phyloP scores from a whole-genome alignment of 2,113 vertebrate species.

The Sminthopsis crassicaudata region DNA sequence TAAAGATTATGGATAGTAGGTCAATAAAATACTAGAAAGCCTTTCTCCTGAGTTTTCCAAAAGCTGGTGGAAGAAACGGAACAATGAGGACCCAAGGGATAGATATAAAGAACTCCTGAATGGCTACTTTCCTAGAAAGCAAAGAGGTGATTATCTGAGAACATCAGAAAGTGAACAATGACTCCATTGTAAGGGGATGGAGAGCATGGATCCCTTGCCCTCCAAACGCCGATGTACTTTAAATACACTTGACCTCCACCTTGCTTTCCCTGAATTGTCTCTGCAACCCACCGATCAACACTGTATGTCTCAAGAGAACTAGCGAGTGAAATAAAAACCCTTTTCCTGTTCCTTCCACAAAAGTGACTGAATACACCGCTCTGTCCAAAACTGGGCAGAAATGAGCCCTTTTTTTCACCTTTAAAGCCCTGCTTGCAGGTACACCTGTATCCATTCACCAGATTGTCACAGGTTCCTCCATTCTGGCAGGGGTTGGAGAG shows the following conservation, averaged over 20 bases:
- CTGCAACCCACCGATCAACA: background rate
- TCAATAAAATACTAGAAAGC: background rate
- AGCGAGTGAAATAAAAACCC: background rate
- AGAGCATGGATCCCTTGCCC: background rate
- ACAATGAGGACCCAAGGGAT: background rate
- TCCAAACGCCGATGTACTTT: background rate
- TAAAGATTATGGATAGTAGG: background rate
- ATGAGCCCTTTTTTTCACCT: conserved; percentile 82
- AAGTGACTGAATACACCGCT: background rate
- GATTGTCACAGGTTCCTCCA: conserved; percentile 89
- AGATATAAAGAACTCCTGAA: background rate
- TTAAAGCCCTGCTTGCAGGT: conserved; percentile 90
- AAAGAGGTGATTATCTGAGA: background rate
- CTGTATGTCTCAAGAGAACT: background rate
- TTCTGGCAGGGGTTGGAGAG: conserved; percentile 91
- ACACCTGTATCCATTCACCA: conserved; percentile 91
- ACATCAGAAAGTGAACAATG: background rate
- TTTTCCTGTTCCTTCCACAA: background rate
- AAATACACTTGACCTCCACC: conserved; percentile 1
- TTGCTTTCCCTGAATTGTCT: conserved; percentile 21
- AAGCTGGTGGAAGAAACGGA: background rate
- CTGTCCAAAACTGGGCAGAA: background rate
- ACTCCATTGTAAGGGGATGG: background rate
- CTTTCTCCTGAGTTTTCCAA: conserved; percentile 12
- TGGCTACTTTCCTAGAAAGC: conserved; percentile 15